Percentiles rank a stretch among this genome's conserved stretches.
phyloP scores from a whole-genome alignment of 2,797 vertebrate species.

The Phrynocephalus guinanensis region DNA sequence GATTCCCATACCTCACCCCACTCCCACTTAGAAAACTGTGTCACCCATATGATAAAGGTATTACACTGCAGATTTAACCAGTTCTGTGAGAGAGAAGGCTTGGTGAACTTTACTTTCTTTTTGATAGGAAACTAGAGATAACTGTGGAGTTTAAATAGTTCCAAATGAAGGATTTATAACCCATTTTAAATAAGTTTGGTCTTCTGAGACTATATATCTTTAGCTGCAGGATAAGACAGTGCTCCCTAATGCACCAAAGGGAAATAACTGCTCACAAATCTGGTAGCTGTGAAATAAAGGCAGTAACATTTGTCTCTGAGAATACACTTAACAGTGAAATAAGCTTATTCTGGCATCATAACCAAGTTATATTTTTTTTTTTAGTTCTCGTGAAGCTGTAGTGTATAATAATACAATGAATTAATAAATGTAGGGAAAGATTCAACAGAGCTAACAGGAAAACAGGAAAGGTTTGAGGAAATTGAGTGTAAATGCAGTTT shows the following conservation, averaged over 20 bases:
- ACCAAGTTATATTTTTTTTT: background rate
- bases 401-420: background rate
- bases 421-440: background rate
- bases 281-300: slow-evolving; percentile 37
- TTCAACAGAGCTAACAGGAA: background rate
- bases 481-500: background rate
- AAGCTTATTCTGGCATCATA: background rate
- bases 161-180: slow-evolving; percentile 41
- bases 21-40: background rate
- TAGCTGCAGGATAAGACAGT: slow-evolving; percentile 46
- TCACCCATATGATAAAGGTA: slow-evolving; percentile 29
- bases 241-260: slow-evolving; percentile 35
- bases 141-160: slow-evolving; percentile 38
- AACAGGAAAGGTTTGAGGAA: background rate
- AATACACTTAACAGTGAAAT: background rate
- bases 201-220: slow-evolving; percentile 38
- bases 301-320: slow-evolving; percentile 8
- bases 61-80: slow-evolving; percentile 37
- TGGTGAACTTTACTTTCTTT: slow-evolving; percentile 43
- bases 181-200: background rate
- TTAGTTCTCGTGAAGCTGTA: background rate
- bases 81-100: slow-evolving; percentile 20
- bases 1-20: background rate
- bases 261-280: slow-evolving; percentile 43
- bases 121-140: slow-evolving; percentile 36